Conservation (phyloP, 2,113 vertebrate species). For the Prolemur simus region DNA sequence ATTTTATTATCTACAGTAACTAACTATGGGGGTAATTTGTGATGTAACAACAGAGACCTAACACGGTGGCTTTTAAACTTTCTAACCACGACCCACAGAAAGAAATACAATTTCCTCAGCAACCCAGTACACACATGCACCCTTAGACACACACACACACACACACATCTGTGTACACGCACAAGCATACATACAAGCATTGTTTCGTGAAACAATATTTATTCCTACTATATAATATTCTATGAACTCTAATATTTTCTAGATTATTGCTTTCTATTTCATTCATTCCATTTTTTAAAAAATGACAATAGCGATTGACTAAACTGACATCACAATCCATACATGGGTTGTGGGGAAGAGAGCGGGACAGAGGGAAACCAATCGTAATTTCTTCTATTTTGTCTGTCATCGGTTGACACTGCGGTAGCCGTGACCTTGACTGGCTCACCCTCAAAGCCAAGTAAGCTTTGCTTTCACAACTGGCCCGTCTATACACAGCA, state of each 20-base stretch:
- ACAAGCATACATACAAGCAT: too few relatives aligned
- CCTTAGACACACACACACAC: background rate
- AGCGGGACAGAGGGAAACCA: too few relatives aligned
- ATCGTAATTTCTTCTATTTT: background rate
- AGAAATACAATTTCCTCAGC: background rate
- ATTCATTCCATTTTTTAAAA: background rate
- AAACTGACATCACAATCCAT: background rate
- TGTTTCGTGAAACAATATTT: background rate
- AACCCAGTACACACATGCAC: background rate
- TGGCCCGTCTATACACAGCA: background rate
- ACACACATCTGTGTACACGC: fast-evolving
- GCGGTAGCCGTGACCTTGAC: background rate
- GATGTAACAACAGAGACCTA: background rate
- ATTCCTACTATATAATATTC: background rate
- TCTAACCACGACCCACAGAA: background rate
- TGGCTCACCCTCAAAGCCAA: background rate
- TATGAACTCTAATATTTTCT: background rate
- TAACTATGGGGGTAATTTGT: background rate
- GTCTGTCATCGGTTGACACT: background rate
- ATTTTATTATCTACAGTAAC: background rate
- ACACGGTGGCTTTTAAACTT: background rate
- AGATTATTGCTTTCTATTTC: background rate
- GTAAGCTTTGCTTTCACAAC: background rate
- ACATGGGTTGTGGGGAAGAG: background rate
- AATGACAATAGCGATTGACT: background rate